Evolutionary conservation across 2,888 invertebrate genomes (phyloP).

Genomic region (Merodon equestris): DNA sequence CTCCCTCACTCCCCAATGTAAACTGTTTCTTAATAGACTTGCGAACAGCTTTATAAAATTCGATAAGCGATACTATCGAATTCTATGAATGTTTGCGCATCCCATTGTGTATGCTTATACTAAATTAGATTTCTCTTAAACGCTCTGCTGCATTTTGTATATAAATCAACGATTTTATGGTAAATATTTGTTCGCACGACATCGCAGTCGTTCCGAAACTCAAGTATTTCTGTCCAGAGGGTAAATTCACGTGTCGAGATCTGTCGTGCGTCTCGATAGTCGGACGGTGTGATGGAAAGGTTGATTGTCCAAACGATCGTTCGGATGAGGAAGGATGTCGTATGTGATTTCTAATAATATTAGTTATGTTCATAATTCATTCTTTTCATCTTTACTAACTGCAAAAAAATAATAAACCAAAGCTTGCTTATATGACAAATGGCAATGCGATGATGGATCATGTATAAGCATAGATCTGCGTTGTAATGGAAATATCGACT

Average conservation of each 20-base stretch:
- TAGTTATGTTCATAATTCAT: conserved; percentile 30
- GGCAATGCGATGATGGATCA: conserved; percentile 87
- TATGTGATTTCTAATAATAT: conserved; percentile 78
- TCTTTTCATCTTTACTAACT: conserved; percentile 32
- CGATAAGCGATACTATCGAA: neutral
- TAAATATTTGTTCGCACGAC: conserved; percentile 7
- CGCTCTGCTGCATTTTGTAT: conserved; percentile 50
- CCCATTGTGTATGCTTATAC: conserved; percentile 1
- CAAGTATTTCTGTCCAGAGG: conserved; percentile 78
- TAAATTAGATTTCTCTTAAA: conserved; percentile 9
- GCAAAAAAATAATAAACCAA: conserved; percentile 70
- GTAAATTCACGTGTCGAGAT: conserved; percentile 86
- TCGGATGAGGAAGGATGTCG: conserved; percentile 83
- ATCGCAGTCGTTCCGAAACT: conserved; percentile 75
- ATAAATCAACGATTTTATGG: conserved; percentile 31
- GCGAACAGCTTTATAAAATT: conserved; percentile 5
- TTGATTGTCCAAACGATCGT: conserved; percentile 85
- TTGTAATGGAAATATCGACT: conserved; percentile 86
- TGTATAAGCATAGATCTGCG: conserved; percentile 82
- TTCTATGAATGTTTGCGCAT: conserved; percentile 13
- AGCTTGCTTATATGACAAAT: conserved; percentile 85
- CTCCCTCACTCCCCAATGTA: neutral
- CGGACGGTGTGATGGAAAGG: conserved; percentile 86
- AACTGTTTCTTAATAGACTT: neutral
- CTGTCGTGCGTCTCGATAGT: conserved; percentile 86